Base-by-base conservation (phyloP, 2,797 vertebrate genomes). In the Tapera naevia region DNA sequence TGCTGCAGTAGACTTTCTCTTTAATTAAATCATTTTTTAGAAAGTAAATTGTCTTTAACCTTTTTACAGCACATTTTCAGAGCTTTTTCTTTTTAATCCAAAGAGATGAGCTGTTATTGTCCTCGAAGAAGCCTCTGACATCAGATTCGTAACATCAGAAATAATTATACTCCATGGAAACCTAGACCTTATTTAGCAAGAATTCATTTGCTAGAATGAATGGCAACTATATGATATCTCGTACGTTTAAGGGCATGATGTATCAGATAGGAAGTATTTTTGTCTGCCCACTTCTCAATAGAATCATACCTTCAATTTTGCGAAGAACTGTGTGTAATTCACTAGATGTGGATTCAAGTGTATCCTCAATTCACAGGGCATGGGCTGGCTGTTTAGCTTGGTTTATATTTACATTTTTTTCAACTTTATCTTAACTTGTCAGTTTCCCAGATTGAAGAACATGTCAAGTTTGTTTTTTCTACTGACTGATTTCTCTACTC, bases 331-430 rank as follows among this genome's bases (percentile, higher is more conserved):
- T 81, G 86, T 71, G 86, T 93, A 93, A 91, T 96, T 97, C 97
- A 95, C 97, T 96, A 74, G 94, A 82, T 93, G 96, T 97, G 97
- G 95, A 97, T 96, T 96, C 96, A 92, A 94, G 88, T 89, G 95
- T 93, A 94, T 96, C 91, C 96, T 96, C 96, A 90, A 93, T 91
- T 97, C 95, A 86, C 95, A 97, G 95, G 95, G 94, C 97, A 95
- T 86, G 96, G 91, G 94, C 92, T 95, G 92, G 96, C 94, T 94
- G 84, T 97, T 96, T 97, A 95, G 95, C 92, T 97, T 97, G 94
- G 93, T 96, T 97, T 97, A 96, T 97, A 97, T 97, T 97, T 94
- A 91, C 91, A 91, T 97, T 96, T 95, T 95, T 97, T 97, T 97
- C 84, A 61, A 95, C 82, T 96, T 97, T 94, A 95, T 95, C 97